These are phyloP conservation scores for Epiblema foenella DNA, from an alignment of 2,888 invertebrate genomes.

Conservation along the genomic window DNA sequence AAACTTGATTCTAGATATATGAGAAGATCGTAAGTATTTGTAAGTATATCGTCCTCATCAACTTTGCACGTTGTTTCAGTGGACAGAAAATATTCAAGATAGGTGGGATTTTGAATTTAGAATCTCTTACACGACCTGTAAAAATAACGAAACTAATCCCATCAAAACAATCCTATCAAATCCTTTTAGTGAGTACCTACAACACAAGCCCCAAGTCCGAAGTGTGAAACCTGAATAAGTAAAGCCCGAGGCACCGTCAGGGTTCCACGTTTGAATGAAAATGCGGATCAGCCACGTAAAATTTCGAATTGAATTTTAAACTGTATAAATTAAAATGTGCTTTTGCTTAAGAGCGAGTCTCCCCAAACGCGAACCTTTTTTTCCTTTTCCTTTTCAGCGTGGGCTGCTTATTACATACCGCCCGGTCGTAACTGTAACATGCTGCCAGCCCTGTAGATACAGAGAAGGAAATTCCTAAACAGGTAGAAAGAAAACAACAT, in stretches of 20 bases:
- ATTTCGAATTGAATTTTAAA: slow-evolving; percentile 34
- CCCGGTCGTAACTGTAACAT: slow-evolving; percentile 40
- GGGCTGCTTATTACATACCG: slow-evolving; percentile 25
- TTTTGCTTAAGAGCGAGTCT: slow-evolving; percentile 9
- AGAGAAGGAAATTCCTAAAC: slow-evolving; percentile 49
- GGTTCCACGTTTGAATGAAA: slow-evolving; percentile 38
- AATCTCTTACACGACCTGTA: no score
- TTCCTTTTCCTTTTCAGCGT: slow-evolving; percentile 8
- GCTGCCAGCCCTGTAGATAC: slow-evolving; percentile 46
- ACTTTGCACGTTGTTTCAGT: no score
- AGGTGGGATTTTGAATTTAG: no score
- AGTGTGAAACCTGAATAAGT: slow-evolving; percentile 37
- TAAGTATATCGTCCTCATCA: no score
- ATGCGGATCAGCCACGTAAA: slow-evolving; percentile 17
- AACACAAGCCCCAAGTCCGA: neutral
- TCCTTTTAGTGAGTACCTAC: neutral
- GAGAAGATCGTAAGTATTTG: no score
- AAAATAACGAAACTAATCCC: neutral
- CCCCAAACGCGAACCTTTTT: slow-evolving; percentile 8
- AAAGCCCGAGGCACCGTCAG: slow-evolving; percentile 16
- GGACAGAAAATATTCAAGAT: neutral
- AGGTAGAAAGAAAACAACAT: slow-evolving; percentile 50
- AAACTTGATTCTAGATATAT: no score
- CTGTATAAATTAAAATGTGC: slow-evolving; percentile 29
- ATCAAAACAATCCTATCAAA: neutral